phyloP scores from a whole-genome alignment of 2,797 vertebrate genomes.

The Amazona ochrocephala region DNA sequence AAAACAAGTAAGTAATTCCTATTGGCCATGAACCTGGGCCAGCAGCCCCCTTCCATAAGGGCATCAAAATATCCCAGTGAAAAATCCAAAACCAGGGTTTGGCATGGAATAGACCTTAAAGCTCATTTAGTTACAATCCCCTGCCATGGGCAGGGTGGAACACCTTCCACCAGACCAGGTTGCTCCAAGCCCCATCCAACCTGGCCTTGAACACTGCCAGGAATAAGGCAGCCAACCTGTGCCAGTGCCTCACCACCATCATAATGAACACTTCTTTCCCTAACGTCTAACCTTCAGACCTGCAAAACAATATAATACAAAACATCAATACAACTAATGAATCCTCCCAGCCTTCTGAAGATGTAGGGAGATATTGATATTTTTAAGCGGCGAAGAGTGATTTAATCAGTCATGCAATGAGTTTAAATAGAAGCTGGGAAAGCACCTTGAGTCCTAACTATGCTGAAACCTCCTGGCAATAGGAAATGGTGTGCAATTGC shows the following conservation, averaged over 20 bases:
- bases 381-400: neutral
- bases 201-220: neutral
- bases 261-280: neutral
- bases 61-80: neutral
- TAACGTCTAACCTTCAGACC: neutral
- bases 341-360: neutral
- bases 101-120: neutral
- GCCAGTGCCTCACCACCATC: neutral
- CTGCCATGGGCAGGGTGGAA: neutral
- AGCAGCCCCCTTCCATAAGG: neutral
- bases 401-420: accelerated
- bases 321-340: neutral
- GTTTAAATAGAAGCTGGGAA: neutral
- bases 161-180: neutral
- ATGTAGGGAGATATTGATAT: neutral
- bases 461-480: neutral
- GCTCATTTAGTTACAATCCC: neutral
- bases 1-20: neutral
- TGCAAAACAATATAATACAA: neutral
- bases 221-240: neutral
- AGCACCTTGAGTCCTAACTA: neutral
- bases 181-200: neutral
- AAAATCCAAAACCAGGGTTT: neutral
- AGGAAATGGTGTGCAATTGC: neutral
- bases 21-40: neutral